Evolutionary conservation across 1,140 invertebrate genomes (phyloP), one percentile per base, ranked within the genome.

Genomic region (Procambarus virginalis): DNA sequence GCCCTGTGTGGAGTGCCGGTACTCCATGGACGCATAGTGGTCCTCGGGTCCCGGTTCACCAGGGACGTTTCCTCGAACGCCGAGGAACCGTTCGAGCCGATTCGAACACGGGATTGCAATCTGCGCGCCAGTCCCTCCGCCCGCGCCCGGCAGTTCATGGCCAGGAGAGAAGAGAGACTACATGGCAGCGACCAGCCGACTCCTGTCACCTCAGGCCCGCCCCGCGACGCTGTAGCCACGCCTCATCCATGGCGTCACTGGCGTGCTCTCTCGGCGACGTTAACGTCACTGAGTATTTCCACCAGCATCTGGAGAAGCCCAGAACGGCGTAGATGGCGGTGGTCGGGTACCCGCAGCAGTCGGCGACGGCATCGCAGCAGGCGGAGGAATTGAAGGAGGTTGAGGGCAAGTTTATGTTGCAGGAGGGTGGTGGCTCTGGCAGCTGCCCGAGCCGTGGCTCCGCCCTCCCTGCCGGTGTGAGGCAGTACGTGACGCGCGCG

Each of bases 71-170:
- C 89, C 73, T 91, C 86, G 77, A 90, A 76, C 6, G 86, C 73
- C 51, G 60, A 68, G 12, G 55, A 55, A 49, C 81, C 86, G 10
- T 78, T 79, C 51, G n/a, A 5, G 9, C 85, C 86, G n/a, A 91
- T 58, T 12, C 86, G 70, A 49, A 92, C 85, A 49, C 96, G 96
- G 49, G 95, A 95, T 92, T 97, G 96, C 84, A 97, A 94, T 92
- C 96, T 95, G 86, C 96, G 94, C 78, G 97, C 97, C 93, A 97
- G 97, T 70, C 96, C 96, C 93, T 97, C 97, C 22, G 96, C 96
- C 84, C 96, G 95, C 55, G 96, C 96, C 75, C 96, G 95, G 93
- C 96, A 97, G 93, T 96, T 97, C 95, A 96, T 96, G 14, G 95
- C 94, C 55, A 95, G 93, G 9, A 95, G 93, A 0, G 95, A 95